Conservation (phyloP, 2,113 vertebrate species). For the Amia ocellicauda region DNA sequence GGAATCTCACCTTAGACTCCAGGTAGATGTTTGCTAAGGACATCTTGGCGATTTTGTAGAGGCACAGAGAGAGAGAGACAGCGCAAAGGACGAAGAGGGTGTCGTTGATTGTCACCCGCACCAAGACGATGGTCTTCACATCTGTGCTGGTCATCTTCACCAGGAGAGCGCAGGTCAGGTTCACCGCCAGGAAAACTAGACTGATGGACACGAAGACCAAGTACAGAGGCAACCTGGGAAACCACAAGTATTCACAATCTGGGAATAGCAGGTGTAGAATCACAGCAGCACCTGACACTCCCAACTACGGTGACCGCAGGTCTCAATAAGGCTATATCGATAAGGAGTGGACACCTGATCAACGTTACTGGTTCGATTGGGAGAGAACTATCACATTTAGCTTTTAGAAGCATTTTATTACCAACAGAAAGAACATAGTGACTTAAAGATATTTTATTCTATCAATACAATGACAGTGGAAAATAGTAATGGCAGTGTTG, state of each 20-base stretch:
- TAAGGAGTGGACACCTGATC: too few relatives aligned
- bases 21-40: slow-evolving; percentile 91
- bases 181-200: slow-evolving; percentile 88
- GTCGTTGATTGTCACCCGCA: slow-evolving; percentile 88
- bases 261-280: not conserved
- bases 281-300: too few relatives aligned
- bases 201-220: slow-evolving; percentile 83
- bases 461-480: too few relatives aligned
- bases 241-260: too few relatives aligned
- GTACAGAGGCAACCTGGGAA: slow-evolving; percentile 81
- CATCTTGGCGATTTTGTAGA: slow-evolving; percentile 95
- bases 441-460: too few relatives aligned
- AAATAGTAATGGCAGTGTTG: too few relatives aligned
- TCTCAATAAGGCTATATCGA: too few relatives aligned
- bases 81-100: slow-evolving; percentile 85
- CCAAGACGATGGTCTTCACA: slow-evolving; percentile 75
- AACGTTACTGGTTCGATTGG: too few relatives aligned
- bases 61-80: slow-evolving; percentile 83
- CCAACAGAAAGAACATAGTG: too few relatives aligned
- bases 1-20: slow-evolving; percentile 82
- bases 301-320: too few relatives aligned
- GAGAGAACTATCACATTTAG: too few relatives aligned
- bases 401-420: too few relatives aligned
- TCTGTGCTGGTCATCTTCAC: slow-evolving; percentile 78
- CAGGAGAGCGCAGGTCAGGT: slow-evolving; percentile 86